Evolutionary conservation across 2,113 vertebrate species (phyloP), one percentile per base, ranked within the genome.

Genomic region (Phrynosoma platyrhinos): DNA sequence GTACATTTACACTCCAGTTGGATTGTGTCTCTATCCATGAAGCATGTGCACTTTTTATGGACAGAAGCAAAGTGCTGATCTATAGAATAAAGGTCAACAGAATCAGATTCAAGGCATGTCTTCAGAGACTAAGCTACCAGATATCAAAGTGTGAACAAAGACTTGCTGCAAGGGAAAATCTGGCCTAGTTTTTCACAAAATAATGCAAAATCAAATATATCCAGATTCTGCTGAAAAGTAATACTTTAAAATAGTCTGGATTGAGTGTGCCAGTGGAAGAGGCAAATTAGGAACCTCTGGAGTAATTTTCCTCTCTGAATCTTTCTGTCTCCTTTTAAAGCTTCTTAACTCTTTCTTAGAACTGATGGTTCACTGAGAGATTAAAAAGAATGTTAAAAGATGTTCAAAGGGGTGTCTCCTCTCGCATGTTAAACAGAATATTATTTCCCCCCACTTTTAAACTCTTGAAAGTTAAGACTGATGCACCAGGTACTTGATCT

Each of bases 311-410:
- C 6, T 77, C 88, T 42, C 32, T 86, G 30, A 92, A 85, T 36
- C 6, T 92, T 32, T 69, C 47, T 79, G 86, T 90, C 7, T 92
- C 30, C 76, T 42, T 82, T 90, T 90, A 93, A 87, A 7, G 1
- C 68, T 79, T 12, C 58, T 85, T 32, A 32, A 0, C 23, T 85
- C 90, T 74, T 85, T 82, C 52, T 78, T 58, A 23, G 0, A 79
- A 42, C 71, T 88, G 75, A 10, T 79, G 79, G 32, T 23, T 36
- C 85, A 36, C 66, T 64, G 14, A 2, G 4, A 84, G 27, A 88
- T 87, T 74, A 20, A 89, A 86, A 47, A 27, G 21, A 82, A 40
- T n/a, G 30, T 81, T 82, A 69, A 75, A n/a, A 9, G 69, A 75
- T 87, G 20, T 75, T 55, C 12, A 94, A 91, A 85, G 55, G 2